phyloP scores from a whole-genome alignment of 2,113 vertebrate genomes.

The Plestiodon gilberti region DNA sequence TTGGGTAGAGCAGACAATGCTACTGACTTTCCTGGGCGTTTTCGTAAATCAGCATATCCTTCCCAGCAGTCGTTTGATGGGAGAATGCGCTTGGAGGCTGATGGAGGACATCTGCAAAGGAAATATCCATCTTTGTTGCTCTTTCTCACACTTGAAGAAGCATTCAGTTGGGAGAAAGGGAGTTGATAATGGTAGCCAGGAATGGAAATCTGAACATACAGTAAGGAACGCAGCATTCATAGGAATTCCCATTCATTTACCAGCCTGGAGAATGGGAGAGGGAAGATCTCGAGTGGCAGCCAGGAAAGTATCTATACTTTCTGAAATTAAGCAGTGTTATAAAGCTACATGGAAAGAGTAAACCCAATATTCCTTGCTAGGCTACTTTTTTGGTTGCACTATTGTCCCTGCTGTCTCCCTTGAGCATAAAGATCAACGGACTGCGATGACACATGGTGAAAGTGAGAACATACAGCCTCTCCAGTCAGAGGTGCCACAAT shows the following conservation, averaged over 20 bases:
- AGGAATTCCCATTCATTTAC: not conserved
- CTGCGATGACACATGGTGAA: slow-evolving; percentile 10
- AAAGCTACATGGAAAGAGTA: not conserved
- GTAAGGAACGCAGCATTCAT: not conserved
- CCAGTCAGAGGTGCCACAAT: slow-evolving; percentile 58
- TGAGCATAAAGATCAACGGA: slow-evolving; percentile 18
- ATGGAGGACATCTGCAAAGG: not conserved
- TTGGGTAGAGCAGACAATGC: not conserved
- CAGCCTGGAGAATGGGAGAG: not conserved
- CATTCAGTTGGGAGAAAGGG: not conserved
- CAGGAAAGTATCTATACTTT: not conserved
- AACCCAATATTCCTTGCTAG: slow-evolving; percentile 2
- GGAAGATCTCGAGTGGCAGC: not conserved
- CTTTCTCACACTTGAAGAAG: too few relatives aligned
- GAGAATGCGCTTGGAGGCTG: not conserved
- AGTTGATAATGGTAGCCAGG: not conserved
- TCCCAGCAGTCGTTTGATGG: not conserved
- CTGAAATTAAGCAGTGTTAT: not conserved
- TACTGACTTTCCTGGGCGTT: not conserved
- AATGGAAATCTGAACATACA: not conserved
- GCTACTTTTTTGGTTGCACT: not conserved
- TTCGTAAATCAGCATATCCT: not conserved
- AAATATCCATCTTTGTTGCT: too few relatives aligned
- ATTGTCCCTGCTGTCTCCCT: not conserved
- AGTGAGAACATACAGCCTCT: not conserved